Percentiles rank a stretch among this genome's conserved stretches.
phyloP scores from a whole-genome alignment of 2,797 vertebrate genomes.

The Coranthus polyacanthus region DNA sequence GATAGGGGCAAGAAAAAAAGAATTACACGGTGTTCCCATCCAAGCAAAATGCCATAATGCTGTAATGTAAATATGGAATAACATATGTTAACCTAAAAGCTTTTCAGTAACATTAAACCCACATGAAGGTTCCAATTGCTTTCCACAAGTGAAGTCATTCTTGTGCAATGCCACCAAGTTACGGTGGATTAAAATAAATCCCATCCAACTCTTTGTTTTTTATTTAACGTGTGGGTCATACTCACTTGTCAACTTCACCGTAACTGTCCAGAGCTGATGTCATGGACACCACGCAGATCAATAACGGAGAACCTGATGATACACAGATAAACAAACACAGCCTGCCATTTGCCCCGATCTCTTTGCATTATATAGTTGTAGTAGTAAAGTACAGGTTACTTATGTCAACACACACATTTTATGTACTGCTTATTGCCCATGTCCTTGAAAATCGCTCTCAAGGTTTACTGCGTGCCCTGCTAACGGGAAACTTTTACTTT shows the following conservation, averaged over 20 bases:
- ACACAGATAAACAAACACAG: constrained; percentile 35
- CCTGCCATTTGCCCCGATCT: constrained; percentile 2
- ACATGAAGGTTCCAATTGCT: constrained; percentile 29
- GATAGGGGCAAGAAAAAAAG: constrained; percentile 10
- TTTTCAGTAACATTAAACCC: constrained; percentile 27
- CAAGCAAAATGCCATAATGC: constrained; percentile 10
- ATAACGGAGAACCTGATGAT: constrained; percentile 88
- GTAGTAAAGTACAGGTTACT: neutral
- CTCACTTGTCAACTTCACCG: constrained; percentile 91
- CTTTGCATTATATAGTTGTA: neutral
- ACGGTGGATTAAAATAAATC: constrained; percentile 20
- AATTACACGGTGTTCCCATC: neutral
- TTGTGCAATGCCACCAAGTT: constrained; percentile 24
- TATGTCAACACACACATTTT: neutral
- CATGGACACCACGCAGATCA: constrained; percentile 91
- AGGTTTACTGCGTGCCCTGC: neutral
- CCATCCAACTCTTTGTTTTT: neutral
- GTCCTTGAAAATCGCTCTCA: constrained; percentile 9
- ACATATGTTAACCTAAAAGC: constrained; percentile 24
- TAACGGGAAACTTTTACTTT: constrained; percentile 17
- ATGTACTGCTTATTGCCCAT: constrained; percentile 21
- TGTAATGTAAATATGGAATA: constrained; percentile 40
- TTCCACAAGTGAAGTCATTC: constrained; percentile 52
- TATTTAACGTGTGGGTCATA: constrained; percentile 45
- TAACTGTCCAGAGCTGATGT: constrained; percentile 90